Base-by-base conservation (phyloP, 2,797 vertebrate species). In the Trachops cirrhosus region DNA sequence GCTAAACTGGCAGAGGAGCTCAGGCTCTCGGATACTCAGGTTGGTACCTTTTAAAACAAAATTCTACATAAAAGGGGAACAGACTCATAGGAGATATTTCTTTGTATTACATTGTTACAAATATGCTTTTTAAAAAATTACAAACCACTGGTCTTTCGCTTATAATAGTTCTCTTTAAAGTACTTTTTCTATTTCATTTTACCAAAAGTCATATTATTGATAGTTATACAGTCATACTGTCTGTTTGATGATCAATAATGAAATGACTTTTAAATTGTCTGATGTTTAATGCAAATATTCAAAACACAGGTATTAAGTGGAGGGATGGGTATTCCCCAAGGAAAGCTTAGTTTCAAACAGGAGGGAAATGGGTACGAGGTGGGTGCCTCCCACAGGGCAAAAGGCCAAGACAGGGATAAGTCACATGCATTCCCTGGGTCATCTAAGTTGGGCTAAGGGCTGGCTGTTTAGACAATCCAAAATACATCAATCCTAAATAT, bases 251-350 rank as follows among this genome's bases (percentile, higher is more conserved):
- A 96, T 94, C 91, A 70, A 84, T 93, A 96, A 79, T 75, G 92
- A 93, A 96, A 92, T 95, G 44, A 96, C 71, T 97, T 89, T 93
- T 86, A 91, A 95, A 84, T 59, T 84, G 52, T 94, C 93, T 97
- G 22, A 74, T 96, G 86, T 34, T 95, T 85, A 93, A 59, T 50
- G 16, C 80, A 75, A 93, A 19, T 67, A 92, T 86, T 88, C 86
- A 94, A 92, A 94, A 84, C 41, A 59, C 18, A 67, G 21, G 78
- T 59, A 89, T 79, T 96, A 86, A 80, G 80, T 54, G 62, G 77
- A 89, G 29, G 39, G 67, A 54, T 78, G 14, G 41, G 52, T 29
- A 21, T 39, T 87, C 44, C 78, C 89, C 57, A 89, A 75, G 29
- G 46, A 89, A 80, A 77, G 46, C 22, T 86, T 24, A 70, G 54